A percentile compares a stretch with the other conserved stretches of the same genome.
phyloP scores from a whole-genome alignment of 2,113 vertebrate species.

The Chloropsis cyanopogon region DNA sequence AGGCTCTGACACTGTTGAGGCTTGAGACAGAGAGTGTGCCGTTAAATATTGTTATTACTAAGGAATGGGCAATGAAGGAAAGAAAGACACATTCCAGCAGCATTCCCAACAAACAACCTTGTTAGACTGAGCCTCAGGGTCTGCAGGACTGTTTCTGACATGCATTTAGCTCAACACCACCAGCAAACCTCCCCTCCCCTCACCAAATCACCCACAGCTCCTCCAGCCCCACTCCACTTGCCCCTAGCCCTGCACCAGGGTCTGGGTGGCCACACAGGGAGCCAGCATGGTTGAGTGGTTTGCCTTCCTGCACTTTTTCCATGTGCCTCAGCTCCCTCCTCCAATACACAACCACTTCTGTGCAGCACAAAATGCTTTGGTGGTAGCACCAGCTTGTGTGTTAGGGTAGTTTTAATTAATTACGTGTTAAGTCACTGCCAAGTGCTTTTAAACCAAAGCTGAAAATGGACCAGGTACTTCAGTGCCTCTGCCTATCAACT shows the following conservation, averaged over 20 bases:
- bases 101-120: neutral
- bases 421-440: neutral
- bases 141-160: neutral
- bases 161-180: neutral
- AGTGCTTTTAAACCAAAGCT: neutral
- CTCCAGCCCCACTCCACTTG: neutral
- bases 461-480: neutral
- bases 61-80: neutral
- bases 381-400: neutral
- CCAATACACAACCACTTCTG: neutral
- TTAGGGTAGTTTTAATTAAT: neutral
- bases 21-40: conserved; percentile 25
- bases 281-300: neutral
- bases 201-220: neutral
- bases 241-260: too few relatives aligned
- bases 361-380: neutral
- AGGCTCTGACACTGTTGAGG: conserved; percentile 38
- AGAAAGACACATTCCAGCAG: neutral
- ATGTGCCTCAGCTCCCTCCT: neutral
- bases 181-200: neutral
- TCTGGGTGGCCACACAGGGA: neutral
- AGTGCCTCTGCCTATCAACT: neutral
- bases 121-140: neutral
- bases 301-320: neutral
- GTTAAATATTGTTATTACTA: neutral